A percentile compares a stretch with the other conserved stretches of the same genome.
Conservation (phyloP, 2,888 invertebrate species). For the Anorthoa munda region DNA sequence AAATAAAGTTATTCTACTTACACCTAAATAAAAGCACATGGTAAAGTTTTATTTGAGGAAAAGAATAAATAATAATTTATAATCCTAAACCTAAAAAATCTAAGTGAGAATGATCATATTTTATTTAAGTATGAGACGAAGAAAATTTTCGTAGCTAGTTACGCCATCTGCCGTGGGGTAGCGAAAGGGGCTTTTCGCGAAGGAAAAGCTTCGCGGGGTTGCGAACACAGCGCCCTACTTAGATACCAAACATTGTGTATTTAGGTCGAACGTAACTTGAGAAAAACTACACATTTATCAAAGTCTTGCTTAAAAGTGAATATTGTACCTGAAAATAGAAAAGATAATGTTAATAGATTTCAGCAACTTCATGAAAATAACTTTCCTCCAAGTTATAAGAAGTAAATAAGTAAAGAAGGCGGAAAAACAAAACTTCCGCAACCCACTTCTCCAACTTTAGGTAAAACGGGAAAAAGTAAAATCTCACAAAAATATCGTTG, state of each 20-base stretch:
- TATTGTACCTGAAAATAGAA: constrained; percentile 37
- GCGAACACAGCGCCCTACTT: constrained; percentile 57
- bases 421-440: constrained; percentile 58
- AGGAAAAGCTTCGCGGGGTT: constrained; percentile 50
- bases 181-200: constrained; percentile 68
- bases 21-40: neutral
- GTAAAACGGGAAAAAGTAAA: constrained; percentile 82
- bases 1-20: neutral
- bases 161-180: constrained; percentile 89
- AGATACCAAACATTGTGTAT: constrained; percentile 65
- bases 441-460: constrained; percentile 75
- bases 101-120: fast-evolving
- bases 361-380: neutral
- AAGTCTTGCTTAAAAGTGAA: neutral
- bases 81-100: neutral
- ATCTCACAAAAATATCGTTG: constrained; percentile 81
- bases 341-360: neutral
- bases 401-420: constrained; percentile 45
- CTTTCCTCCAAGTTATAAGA: constrained; percentile 3
- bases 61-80: neutral
- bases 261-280: constrained; percentile 17
- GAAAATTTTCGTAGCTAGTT: constrained; percentile 64
- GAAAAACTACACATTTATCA: neutral
- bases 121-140: constrained; percentile 24
- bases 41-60: neutral